These are phyloP conservation scores for Drosophila ezoana DNA, from an alignment of 2,888 invertebrate species.

Conservation along the genomic window DNA sequence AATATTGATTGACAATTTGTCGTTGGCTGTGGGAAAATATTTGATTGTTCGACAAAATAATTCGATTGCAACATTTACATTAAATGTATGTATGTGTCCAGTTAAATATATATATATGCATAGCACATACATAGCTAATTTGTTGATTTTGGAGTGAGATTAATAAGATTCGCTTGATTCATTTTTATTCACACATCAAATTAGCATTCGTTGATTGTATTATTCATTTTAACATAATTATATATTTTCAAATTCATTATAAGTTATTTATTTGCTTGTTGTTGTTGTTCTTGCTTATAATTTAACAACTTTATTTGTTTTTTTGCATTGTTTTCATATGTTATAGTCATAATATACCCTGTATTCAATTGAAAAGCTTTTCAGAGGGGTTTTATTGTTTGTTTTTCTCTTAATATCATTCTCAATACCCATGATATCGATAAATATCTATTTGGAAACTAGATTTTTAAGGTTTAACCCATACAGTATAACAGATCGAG, in stretches of 20 bases:
- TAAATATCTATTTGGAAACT: too few relatives aligned
- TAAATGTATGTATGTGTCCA: not conserved
- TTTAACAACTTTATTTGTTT: not conserved
- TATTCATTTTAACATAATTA: not conserved
- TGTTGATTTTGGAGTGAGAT: too few relatives aligned
- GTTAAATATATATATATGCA: not conserved
- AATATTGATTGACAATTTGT: slow-evolving; percentile 7
- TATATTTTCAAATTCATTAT: not conserved
- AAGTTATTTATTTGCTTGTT: not conserved
- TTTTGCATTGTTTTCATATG: not conserved
- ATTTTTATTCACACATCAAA: not conserved
- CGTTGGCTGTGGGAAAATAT: not conserved
- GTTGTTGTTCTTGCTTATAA: slow-evolving; percentile 3
- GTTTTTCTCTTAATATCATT: too few relatives aligned
- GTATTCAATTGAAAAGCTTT: too few relatives aligned
- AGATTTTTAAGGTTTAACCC: too few relatives aligned
- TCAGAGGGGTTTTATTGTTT: too few relatives aligned
- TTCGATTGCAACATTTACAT: not conserved
- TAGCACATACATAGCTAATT: too few relatives aligned
- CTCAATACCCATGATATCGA: too few relatives aligned
- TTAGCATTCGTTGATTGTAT: not conserved
- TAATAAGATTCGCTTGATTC: too few relatives aligned
- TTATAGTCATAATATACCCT: too few relatives aligned
- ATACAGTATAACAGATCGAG: too few relatives aligned
- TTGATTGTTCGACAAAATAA: not conserved